Conservation (phyloP, 2,797 vertebrate species). For the Microhierax caerulescens region DNA sequence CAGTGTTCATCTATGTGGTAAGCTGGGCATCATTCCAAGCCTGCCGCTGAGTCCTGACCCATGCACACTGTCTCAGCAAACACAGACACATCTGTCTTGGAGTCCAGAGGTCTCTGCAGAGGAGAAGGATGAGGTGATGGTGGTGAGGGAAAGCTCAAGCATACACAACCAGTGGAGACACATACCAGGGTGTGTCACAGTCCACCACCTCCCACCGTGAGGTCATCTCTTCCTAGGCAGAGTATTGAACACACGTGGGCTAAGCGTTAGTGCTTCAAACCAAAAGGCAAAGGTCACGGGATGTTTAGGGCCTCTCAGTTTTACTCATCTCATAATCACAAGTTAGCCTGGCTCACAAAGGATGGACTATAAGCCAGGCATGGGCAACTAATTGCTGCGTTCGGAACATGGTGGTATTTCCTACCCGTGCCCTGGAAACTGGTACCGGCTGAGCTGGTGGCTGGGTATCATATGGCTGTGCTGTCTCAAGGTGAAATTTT, state of each 20-base stretch:
- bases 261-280: not conserved
- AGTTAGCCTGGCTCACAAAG: not conserved
- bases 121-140: not conserved
- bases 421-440: not conserved
- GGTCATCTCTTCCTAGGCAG: not conserved
- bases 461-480: not conserved
- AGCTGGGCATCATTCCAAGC: not conserved
- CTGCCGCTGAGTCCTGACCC: not conserved
- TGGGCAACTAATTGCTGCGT: not conserved
- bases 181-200: not conserved
- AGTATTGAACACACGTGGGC: not conserved
- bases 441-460: not conserved
- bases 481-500: not conserved
- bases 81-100: not conserved
- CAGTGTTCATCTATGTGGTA: fast-evolving
- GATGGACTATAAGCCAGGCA: not conserved
- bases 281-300: not conserved
- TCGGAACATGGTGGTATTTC: not conserved
- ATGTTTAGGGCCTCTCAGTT: not conserved
- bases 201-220: not conserved
- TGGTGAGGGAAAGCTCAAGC: not conserved
- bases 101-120: not conserved
- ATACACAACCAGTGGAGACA: not conserved
- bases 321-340: not conserved
- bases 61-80: not conserved